Percentiles rank a stretch among this genome's conserved stretches.
phyloP scores from a whole-genome alignment of 2,113 vertebrate species.

The Perca flavescens region DNA sequence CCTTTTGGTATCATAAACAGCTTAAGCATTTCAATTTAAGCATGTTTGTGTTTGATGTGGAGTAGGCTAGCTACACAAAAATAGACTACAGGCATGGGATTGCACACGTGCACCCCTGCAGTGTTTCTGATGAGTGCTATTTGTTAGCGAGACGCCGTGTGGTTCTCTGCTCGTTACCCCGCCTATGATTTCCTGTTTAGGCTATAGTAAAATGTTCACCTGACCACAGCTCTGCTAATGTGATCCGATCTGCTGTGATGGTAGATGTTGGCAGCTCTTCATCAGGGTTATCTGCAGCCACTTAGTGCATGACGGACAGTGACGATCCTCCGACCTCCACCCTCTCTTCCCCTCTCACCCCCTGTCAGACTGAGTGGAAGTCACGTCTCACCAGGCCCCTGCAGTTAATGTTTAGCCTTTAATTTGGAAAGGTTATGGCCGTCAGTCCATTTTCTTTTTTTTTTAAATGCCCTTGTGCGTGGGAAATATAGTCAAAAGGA shows the following conservation, averaged over 20 bases:
- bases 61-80: neutral
- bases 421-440: constrained; percentile 59
- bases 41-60: constrained; percentile 4
- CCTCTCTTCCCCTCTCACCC: constrained; percentile 51
- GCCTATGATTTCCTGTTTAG: constrained; percentile 34
- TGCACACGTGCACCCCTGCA: constrained; percentile 26
- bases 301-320: constrained; percentile 64
- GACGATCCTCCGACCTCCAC: constrained; percentile 45
- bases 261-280: constrained; percentile 50
- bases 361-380: constrained; percentile 64
- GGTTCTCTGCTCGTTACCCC: constrained; percentile 3
- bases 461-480: constrained; percentile 30
- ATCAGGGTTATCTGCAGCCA: constrained; percentile 66
- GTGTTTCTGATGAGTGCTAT: constrained; percentile 29
- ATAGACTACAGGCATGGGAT: constrained; percentile 27
- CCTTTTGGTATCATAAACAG: constrained; percentile 5
- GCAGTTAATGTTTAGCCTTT: constrained; percentile 75
- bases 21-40: constrained; percentile 7
- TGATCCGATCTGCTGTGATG: constrained; percentile 23
- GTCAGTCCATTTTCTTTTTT: constrained; percentile 23
- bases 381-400: constrained; percentile 57
- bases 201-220: constrained; percentile 37
- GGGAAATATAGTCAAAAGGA: constrained; percentile 44
- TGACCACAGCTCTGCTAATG: constrained; percentile 41
- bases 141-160: neutral